A percentile compares a stretch with the other conserved stretches of the same genome.
These are phyloP conservation scores for Taphrorychus bicolor DNA, from an alignment of 2,888 invertebrate species.

Conservation along the genomic window DNA sequence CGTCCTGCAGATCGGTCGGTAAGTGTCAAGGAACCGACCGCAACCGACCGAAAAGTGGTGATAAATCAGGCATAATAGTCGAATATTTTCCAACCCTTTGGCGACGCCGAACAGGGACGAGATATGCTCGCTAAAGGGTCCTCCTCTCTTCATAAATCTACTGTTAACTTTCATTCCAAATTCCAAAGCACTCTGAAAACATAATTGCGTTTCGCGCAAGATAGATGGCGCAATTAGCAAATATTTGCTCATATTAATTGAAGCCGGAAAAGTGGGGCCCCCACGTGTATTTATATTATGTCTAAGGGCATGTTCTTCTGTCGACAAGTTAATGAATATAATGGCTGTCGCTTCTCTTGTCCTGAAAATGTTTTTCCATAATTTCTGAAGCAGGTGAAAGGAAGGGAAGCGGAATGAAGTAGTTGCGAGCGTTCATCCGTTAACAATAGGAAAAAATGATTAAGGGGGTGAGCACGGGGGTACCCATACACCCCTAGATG, in stretches of 20 bases:
- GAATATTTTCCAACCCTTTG: conserved; percentile 15
- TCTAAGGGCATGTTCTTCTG: conserved; percentile 2
- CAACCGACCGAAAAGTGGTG: conserved; percentile 10
- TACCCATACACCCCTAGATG: not conserved
- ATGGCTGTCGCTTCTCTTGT: no score
- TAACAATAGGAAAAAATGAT: no score
- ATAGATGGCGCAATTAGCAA: conserved; percentile 37
- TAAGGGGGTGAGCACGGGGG: no score
- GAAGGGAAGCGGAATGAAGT: no score
- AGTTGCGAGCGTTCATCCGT: no score
- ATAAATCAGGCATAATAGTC: conserved; percentile 22
- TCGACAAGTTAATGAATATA: conserved; percentile 13
- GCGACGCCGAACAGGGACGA: not conserved
- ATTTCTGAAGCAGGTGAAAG: no score
- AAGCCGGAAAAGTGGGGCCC: conserved; percentile 9
- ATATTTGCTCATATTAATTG: conserved; percentile 37
- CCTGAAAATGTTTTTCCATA: not conserved
- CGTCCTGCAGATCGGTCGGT: not conserved
- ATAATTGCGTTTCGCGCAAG: conserved; percentile 36
- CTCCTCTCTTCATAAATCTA: conserved; percentile 34
- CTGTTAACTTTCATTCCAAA: conserved; percentile 36
- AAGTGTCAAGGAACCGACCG: not conserved
- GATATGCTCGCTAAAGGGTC: conserved; percentile 14
- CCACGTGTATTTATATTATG: conserved; percentile 10
- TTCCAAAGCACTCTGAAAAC: conserved; percentile 33